Base-by-base conservation (phyloP, 2,113 vertebrate species). In the Centropus unirufus region DNA sequence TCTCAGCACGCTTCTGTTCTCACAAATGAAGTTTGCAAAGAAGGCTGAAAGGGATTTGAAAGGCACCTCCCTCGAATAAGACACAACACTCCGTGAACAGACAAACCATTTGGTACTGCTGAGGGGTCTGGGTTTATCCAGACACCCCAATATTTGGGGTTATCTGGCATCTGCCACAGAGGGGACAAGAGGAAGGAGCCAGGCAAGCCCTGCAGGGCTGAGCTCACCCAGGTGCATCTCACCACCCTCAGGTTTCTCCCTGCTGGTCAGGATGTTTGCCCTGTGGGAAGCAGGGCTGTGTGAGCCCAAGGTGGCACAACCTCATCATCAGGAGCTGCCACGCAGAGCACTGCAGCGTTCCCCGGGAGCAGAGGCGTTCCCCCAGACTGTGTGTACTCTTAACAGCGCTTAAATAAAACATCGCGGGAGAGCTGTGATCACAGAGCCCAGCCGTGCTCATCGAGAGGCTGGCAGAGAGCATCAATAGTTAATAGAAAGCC, bases 401-500 rank as follows among this genome's bases (percentile, higher is more conserved):
- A 89, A 88, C 96, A 94, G 95, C 42, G 14, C 59, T 94, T 98
- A 15, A 96, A 97, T 97, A 97, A 97, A 97, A 89, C 93, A 95
- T 93, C 23, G 47, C 11, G 6, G 69, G 79, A 40, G 59, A 83
- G 93, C 96, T 96, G 96, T 90, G 95, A 96, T 96, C 69, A 23
- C 88, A 54, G 76, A 89, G 34, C 93, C 15, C 3, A 14, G 90
- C 81, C 27, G 2, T 16, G 89, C 96, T 95, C 49, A 72, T 96
- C 17, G n/a, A 77, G 94, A 2, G 54, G 79, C 93, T 55, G 64
- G 63, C 68, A 8, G 91, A 68, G 79, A 85, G 82, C 96, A 98
- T 98, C 94, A 97, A 97, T 98, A 97, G 96, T 98, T 98, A 97
- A 98, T 96, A 78, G 95, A 74, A 82, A 97, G 94, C 95, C 95